A percentile compares a stretch with the other conserved stretches of the same genome.
phyloP scores from a whole-genome alignment of 2,113 vertebrate species.

The cat (Felis catus) region F.catus_Fca126_mat1.0 CM031420.1:136667001-136667500 shows the following conservation, averaged over 20 bases:
- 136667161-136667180: neutral
- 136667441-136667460: too few relatives aligned
- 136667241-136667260: neutral
- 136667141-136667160: neutral
- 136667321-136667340: neutral
- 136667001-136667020: neutral
- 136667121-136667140: neutral
- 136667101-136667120: neutral
- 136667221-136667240: neutral
- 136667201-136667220: neutral
- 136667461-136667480: too few relatives aligned
- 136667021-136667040: neutral
- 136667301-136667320: neutral
- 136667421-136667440: too few relatives aligned
- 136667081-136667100: neutral
- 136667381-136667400: too few relatives aligned
- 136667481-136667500: too few relatives aligned
- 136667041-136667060: neutral
- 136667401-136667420: too few relatives aligned
- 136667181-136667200: neutral
- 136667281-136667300: neutral
- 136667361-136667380: too few relatives aligned
- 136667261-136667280: neutral
- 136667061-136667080: neutral
- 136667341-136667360: too few relatives aligned